Conservation (phyloP, 1,140 invertebrate genomes). For the Cydia fagiglandana region DNA sequence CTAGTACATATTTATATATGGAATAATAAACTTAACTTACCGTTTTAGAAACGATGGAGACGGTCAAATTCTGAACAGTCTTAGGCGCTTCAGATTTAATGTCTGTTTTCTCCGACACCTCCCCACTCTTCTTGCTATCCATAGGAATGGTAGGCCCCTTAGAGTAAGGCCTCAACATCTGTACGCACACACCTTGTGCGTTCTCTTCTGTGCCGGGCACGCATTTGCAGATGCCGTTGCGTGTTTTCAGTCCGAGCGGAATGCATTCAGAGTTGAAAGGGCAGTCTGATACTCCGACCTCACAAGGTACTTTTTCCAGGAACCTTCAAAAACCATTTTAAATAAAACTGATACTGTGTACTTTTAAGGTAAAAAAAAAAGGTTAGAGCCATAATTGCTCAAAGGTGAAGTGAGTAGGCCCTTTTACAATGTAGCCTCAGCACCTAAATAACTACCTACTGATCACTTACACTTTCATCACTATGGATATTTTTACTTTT, state of each 20-base stretch:
- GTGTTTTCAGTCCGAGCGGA: constrained; percentile 76
- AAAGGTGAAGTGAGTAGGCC: too few relatives aligned
- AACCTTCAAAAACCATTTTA: constrained; percentile 46
- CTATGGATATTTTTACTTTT: too few relatives aligned
- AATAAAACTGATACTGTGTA: too few relatives aligned
- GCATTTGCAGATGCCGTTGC: constrained; percentile 86
- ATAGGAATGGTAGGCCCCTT: constrained; percentile 62
- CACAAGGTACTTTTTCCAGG: constrained; percentile 71
- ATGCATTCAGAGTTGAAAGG: constrained; percentile 84
- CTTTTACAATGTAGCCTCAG: too few relatives aligned
- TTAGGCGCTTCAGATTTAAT: constrained; percentile 66
- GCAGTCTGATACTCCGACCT: constrained; percentile 79
- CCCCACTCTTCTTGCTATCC: constrained; percentile 62
- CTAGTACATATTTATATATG: too few relatives aligned
- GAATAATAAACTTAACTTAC: constrained; percentile 64
- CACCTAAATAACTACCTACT: too few relatives aligned
- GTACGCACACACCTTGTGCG: constrained; percentile 60
- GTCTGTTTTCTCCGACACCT: constrained; percentile 52
- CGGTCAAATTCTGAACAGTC: constrained; percentile 84
- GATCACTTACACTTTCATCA: too few relatives aligned
- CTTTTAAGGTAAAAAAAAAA: too few relatives aligned
- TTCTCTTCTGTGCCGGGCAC: constrained; percentile 75
- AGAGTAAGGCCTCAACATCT: constrained; percentile 63
- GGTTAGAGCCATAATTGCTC: too few relatives aligned
- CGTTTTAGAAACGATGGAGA: constrained; percentile 88